phyloP scores from a whole-genome alignment of 35 echinoderm and acorn worm species.

The Hemicentrotus pulcherrimus region DNA sequence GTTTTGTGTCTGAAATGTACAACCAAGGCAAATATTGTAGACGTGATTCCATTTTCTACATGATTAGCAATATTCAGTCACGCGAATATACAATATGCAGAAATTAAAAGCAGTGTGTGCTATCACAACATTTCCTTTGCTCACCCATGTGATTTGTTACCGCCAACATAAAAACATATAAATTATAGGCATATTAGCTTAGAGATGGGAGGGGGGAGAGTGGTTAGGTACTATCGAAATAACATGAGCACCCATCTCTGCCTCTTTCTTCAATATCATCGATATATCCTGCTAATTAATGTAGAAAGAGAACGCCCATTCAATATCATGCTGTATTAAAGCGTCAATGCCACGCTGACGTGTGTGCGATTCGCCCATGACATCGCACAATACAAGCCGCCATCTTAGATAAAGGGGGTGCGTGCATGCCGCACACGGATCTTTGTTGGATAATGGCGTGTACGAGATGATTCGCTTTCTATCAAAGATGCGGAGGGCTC shows the following conservation, averaged over 20 bases:
- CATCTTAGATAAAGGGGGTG: background rate
- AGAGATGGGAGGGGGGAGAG: background rate
- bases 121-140: background rate
- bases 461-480: background rate
- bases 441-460: background rate
- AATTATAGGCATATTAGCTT: background rate
- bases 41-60: background rate
- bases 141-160: background rate
- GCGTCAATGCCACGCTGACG: background rate
- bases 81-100: too few relatives aligned
- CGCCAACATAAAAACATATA: background rate
- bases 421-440: background rate
- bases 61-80: background rate
- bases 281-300: background rate
- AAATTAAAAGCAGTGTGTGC: background rate
- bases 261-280: background rate
- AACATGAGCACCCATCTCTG: background rate
- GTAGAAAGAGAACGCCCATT: background rate
- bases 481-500: background rate
- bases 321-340: background rate
- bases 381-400: background rate
- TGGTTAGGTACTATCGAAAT: background rate
- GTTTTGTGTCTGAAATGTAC: background rate
- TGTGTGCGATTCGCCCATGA: background rate
- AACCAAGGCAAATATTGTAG: background rate